A percentile compares a stretch with the other conserved stretches of the same genome.
Evolutionary conservation across 2,888 invertebrate genomes (phyloP).

Genomic region (Brenthis daphne): DNA sequence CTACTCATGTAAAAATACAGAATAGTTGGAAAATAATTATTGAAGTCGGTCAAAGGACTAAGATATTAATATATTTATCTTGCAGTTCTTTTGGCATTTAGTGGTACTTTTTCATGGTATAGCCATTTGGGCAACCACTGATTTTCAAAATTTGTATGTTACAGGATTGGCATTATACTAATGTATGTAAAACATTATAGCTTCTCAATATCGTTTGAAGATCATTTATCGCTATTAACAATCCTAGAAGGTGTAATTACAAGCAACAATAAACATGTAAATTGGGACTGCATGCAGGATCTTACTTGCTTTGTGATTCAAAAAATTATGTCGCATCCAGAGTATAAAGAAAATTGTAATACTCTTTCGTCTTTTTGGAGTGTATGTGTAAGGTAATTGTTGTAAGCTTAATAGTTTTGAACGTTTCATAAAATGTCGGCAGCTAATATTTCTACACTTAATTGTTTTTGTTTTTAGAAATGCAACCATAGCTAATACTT

Average conservation of each 20-base stretch:
- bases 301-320: constrained; percentile 51
- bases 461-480: constrained; percentile 55
- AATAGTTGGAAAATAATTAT: too few species aligned
- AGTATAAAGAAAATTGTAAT: constrained; percentile 21
- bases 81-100: too few species aligned
- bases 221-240: constrained; percentile 55
- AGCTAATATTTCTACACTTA: neutral
- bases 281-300: constrained; percentile 57
- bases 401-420: neutral
- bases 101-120: too few species aligned
- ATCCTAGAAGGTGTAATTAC: constrained; percentile 54
- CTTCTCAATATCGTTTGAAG: constrained; percentile 46
- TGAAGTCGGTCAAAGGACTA: too few species aligned
- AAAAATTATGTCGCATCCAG: constrained; percentile 14
- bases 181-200: constrained; percentile 59
- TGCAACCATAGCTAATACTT: constrained; percentile 51
- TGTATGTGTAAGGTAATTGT: constrained; percentile 65
- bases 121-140: neutral
- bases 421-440: neutral
- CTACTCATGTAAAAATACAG: too few species aligned
- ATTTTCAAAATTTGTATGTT: constrained; percentile 38
- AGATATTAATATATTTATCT: neutral
- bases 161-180: constrained; percentile 65
- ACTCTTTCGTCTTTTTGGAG: constrained; percentile 59
- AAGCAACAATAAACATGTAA: constrained; percentile 48